Base-by-base conservation (phyloP, 2,888 invertebrate species). In the Apoderus coryli region DNA sequence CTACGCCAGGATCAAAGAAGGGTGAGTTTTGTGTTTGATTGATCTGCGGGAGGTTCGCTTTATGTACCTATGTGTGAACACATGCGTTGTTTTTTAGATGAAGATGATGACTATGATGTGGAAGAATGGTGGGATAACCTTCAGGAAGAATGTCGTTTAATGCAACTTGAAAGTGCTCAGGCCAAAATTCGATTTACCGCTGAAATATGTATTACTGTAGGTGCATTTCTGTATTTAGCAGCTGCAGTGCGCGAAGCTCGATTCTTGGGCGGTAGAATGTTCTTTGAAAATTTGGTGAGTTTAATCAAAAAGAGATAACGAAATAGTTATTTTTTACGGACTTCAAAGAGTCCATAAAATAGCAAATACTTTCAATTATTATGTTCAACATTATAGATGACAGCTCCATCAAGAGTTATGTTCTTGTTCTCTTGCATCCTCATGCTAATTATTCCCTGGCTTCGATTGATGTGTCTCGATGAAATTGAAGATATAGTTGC, bases 191-290 rank as follows among this genome's bases (percentile, higher is more conserved):
- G 92, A 37, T 64, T 89, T 42, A 61, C 67, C 10, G 72, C 85
- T 4, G 95, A 96, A 58, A 53, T 81, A 3, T 53, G 78, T 1
- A 71, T 89, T 45, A 73, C 86, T 52, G 49, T 84, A 4, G 90
- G 90, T 3, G 82, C 92, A 0, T 64, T 86, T 28, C 63, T 81
- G 1, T 93, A 92, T 53, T 69, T 95, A 15, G 63, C 78, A 2
- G 76, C 88, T 1, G 89, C 92, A 0, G 56, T 85, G 28, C 63
- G 88, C 5, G 93, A 93, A 58, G 84, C 88, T 0, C 71, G 79
- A 41, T 93, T 95, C 57, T 69, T 95, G 14, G 93, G 95, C 2
- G 71, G 80, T 37, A 76, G 82, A 48, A 89, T 93, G 80, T 96
- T 95, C 56, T 74, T 92, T 39, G 89, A 90, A 54, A 93, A 93